phyloP scores from a whole-genome alignment of 2,113 vertebrate species.

The Craseonycteris thonglongyai region DNA sequence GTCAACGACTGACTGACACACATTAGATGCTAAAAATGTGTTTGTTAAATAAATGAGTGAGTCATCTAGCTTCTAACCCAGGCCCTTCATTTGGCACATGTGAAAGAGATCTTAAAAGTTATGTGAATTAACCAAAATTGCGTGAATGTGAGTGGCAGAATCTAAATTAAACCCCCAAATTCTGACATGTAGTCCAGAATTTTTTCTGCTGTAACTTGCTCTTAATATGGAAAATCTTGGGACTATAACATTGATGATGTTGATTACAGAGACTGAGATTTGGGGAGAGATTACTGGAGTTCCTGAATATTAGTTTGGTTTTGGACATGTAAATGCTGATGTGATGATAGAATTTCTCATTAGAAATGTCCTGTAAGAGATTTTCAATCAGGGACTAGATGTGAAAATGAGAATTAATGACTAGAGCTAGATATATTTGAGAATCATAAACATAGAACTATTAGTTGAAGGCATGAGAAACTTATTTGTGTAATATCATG shows the following conservation, averaged over 20 bases:
- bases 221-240: not conserved
- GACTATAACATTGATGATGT: not conserved
- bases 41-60: not conserved
- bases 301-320: not conserved
- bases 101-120: not conserved
- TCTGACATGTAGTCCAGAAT: not conserved
- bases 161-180: constrained; percentile 18
- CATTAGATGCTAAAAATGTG: not conserved
- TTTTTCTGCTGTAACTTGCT: not conserved
- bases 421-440: not conserved
- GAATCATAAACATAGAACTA: constrained; percentile 14
- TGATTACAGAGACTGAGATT: not conserved
- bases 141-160: not conserved
- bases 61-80: not conserved
- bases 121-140: not conserved
- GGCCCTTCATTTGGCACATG: not conserved
- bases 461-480: not conserved
- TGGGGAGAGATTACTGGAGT: not conserved
- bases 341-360: not conserved
- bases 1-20: not conserved
- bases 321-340: not conserved
- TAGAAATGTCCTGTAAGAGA: not conserved
- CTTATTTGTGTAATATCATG: not conserved
- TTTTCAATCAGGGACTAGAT: not conserved
- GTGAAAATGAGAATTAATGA: constrained; percentile 17